Evolutionary conservation across 2,797 vertebrate genomes (phyloP), one percentile per base, ranked within the genome.

Genomic region (Cuniculus paca): DNA sequence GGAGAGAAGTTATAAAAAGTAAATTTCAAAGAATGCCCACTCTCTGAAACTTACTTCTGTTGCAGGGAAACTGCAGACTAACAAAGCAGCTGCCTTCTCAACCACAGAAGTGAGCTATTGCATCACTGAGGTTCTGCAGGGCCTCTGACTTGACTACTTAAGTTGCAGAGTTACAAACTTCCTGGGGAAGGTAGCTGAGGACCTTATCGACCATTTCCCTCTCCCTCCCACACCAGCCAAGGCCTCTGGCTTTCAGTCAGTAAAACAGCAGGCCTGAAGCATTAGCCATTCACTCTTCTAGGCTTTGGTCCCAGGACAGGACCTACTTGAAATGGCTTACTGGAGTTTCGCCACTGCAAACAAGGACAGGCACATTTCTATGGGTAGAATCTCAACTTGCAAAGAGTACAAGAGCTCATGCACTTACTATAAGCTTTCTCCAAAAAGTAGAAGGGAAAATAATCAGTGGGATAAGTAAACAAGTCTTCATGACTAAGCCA

Each of bases 1-100:
- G 94, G 58, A 10, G 1, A 60, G 83, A 97, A 56, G 82, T 98
- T 96, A 98, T n/a, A 34, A 39, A 42, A 65, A 95, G 84, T 58
- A 34, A 60, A 70, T 10, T 11, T 74, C 89, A 78, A 81, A 56
- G 36, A 84, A 79, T 39, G 42, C 60, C 70, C 50, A 79, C 65
- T 72, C 61, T 83, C 68, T 77, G 77, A 94, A 63, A 83, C 72
- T 61, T 61, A 63, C 24, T 94, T 90, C 63, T 22, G 52, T 50
- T 31, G 65, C 88, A 63, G 65, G 24, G 19, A 56, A 85, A 88
- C 58, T 80, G 65, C n/a, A 42, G 79, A 72, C 74, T 88, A 78
- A 79, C 11, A 50, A 50, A 77, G 84, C 74, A 92, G 91, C 89
- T 75, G 89, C 93, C 56, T 39, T 96, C 78, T 79, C 31, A n/a